Conservation (phyloP, 1,140 invertebrate species). For the Drosophila sturtevanti region DNA sequence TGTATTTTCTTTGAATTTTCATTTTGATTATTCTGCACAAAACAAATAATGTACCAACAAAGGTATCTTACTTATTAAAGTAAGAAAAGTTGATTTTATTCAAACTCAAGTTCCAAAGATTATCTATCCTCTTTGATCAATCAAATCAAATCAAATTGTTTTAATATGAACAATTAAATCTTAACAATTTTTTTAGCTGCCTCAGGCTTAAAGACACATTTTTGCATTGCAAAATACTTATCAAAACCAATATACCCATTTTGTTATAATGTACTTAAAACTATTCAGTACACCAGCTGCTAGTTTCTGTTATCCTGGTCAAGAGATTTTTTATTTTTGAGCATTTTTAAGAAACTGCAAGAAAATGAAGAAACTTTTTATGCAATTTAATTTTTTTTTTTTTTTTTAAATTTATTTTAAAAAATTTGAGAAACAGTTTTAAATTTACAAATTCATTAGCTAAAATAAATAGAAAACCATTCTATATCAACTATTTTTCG, state of each 20-base stretch:
- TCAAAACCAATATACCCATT: neutral
- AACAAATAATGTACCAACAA: too few species aligned
- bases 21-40: too few species aligned
- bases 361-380: neutral
- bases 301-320: slow-evolving; percentile 41
- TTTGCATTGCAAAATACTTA: neutral
- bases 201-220: too few species aligned
- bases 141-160: too few species aligned
- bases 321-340: slow-evolving; percentile 24
- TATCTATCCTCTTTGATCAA: too few species aligned
- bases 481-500: neutral
- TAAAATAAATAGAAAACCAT: neutral
- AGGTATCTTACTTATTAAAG: too few species aligned
- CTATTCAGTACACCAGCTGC: neutral
- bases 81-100: too few species aligned
- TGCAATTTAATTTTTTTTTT: too few species aligned
- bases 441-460: neutral
- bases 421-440: neutral
- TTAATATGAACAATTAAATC: too few species aligned
- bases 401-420: neutral
- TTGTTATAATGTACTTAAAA: neutral
- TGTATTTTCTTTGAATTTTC: too few species aligned
- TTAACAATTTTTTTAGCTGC: too few species aligned
- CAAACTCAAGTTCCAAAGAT: too few species aligned
- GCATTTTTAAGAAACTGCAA: slow-evolving; percentile 7